Base-by-base conservation (phyloP, 2,888 invertebrate species). In the Alviniconcha strummeri region DNA sequence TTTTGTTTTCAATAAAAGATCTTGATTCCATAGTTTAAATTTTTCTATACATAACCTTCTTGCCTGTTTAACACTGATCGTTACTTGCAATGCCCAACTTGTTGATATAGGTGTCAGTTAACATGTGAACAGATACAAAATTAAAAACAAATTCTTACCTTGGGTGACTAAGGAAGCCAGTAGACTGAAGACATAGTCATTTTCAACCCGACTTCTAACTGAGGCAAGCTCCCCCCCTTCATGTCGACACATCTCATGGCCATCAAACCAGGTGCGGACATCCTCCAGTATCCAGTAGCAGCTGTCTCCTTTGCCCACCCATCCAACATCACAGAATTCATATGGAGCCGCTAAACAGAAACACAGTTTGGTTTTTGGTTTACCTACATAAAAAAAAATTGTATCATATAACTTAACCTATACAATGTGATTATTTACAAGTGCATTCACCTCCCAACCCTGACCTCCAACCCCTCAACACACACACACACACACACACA, bases 221-320 rank as follows among this genome's bases (percentile, higher is more conserved):
- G 90, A 89, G 13, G 89, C 90, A 17, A 91, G 85, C 52, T 91
- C 89, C 1, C 85, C 88, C 9, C 88, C 88, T 64, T 85, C 56
- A 19, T 81, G 83, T 55, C 87, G 86, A 86, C 90, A 90, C 75
- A 87, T 82, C 6, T 85, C 84, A 54, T 87, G 84, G 52, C 89
- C 89, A 83, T 88, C 87, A 55, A 81, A 72, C 90, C 90, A 90
- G 7, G 86, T 85, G 57, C 80, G 84, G 15, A 78, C 84, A 54
- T 88, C 86, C n/a, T 86, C 80, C 60, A 89, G 17, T 69, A 90
- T 80, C 11, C 88, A 80, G 80, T 91, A 92, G 81, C 92, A 92
- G 60, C 85, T 84, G 84, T 89, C 88, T 1, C 84, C 81, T 55
- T 88, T 89, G 4, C 86, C 78, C 72, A 84, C 86, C 90, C 90